These are phyloP conservation scores for Paguma larvata DNA, from an alignment of 2,797 vertebrate species.

Conservation along the genomic window DNA sequence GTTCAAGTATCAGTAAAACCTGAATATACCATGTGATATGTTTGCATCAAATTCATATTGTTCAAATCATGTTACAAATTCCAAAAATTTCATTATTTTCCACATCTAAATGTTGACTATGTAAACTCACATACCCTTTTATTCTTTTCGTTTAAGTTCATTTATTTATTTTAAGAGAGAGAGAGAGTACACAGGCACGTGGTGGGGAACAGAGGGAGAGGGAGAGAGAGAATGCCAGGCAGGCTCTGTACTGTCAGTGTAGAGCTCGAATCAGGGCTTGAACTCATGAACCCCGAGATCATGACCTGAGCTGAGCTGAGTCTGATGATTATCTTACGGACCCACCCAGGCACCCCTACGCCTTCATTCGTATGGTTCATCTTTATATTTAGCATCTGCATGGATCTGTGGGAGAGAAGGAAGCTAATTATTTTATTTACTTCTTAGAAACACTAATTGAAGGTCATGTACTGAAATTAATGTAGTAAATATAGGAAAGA, in stretches of 20 bases:
- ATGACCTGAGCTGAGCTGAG: too few species aligned
- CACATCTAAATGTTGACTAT: neutral
- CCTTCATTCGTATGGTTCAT: neutral
- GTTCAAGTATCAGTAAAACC: neutral
- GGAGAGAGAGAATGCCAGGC: too few species aligned
- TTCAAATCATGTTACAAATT: neutral
- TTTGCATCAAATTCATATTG: neutral
- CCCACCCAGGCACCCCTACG: too few species aligned
- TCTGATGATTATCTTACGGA: too few species aligned
- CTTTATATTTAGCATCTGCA: neutral
- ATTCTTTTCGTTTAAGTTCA: neutral
- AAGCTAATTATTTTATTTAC: neutral
- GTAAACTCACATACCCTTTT: neutral
- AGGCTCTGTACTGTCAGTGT: too few species aligned
- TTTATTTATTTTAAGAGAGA: too few species aligned
- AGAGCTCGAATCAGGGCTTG: too few species aligned
- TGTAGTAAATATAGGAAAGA: neutral
- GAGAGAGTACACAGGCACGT: too few species aligned
- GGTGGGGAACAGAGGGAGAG: too few species aligned
- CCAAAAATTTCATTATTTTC: neutral
- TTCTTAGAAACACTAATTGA: neutral
- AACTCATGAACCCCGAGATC: too few species aligned
- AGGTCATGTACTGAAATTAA: neutral
- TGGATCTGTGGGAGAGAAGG: neutral
- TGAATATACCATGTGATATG: neutral